Percentiles rank a stretch among this genome's conserved stretches.
Conservation (phyloP, 2,888 invertebrate species). For the Heteropelma amictum region DNA sequence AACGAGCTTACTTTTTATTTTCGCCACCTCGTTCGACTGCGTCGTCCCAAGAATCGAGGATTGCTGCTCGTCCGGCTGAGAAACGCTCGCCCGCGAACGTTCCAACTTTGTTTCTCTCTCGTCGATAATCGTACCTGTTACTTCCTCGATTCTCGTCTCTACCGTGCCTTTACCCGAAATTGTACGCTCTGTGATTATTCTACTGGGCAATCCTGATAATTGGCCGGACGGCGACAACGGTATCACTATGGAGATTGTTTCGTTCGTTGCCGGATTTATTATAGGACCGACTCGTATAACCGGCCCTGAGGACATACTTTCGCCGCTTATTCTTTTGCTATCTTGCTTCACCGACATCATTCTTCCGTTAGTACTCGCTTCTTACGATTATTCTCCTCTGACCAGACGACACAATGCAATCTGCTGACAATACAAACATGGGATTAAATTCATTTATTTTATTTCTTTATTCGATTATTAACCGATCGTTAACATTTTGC, state of each 20-base stretch:
- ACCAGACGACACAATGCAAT: no score
- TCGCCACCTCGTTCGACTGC: not conserved
- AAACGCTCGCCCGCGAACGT: not conserved
- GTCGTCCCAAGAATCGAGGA: not conserved
- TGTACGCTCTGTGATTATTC: constrained; percentile 56
- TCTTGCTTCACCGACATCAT: constrained; percentile 30
- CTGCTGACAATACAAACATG: no score
- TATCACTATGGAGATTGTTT: constrained; percentile 71
- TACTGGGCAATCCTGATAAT: constrained; percentile 65
- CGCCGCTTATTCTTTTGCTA: constrained; percentile 18
- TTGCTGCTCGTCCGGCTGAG: constrained; percentile 1
- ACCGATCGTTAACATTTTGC: no score
- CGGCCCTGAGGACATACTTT: constrained; percentile 44
- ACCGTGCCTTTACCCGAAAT: constrained; percentile 59
- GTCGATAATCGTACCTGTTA: constrained; percentile 10
- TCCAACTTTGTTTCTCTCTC: constrained; percentile 1
- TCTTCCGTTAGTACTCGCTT: not conserved
- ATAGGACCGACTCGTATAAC: constrained; percentile 72
- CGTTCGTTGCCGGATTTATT: constrained; percentile 68
- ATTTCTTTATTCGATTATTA: no score
- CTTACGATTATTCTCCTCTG: no score
- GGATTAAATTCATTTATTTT: no score
- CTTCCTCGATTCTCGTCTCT: constrained; percentile 32
- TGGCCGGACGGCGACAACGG: constrained; percentile 72
- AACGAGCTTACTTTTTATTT: not conserved